These are phyloP conservation scores for Orius laevigatus DNA, from an alignment of 1,140 invertebrate genomes.

Conservation along the genomic window DNA sequence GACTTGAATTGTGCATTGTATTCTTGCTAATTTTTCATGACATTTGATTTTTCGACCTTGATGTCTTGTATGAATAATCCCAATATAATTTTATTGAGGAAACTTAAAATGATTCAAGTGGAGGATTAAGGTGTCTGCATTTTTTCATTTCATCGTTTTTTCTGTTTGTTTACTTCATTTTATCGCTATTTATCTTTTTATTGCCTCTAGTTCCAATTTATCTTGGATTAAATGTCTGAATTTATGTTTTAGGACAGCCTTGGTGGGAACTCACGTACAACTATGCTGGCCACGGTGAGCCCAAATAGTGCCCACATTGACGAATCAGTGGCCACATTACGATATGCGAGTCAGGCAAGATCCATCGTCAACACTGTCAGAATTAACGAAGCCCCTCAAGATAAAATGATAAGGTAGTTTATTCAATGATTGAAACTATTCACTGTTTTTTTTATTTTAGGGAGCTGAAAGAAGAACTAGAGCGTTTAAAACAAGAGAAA, in stretches of 20 bases:
- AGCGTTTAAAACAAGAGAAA: neutral
- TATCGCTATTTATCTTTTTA: too few species aligned
- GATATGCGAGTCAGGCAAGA: conserved; percentile 75
- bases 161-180: neutral
- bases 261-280: conserved; percentile 45
- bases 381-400: conserved; percentile 55
- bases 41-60: too few species aligned
- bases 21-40: too few species aligned
- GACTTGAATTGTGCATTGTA: too few species aligned
- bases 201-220: too few species aligned
- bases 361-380: conserved; percentile 68
- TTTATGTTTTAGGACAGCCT: conserved; percentile 36
- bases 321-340: conserved; percentile 65
- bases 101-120: too few species aligned
- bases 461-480: neutral
- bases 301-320: conserved; percentile 63
- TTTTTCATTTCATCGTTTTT: neutral
- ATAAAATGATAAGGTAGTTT: conserved; percentile 17
- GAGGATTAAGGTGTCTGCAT: neutral
- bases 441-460: neutral
- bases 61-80: too few species aligned
- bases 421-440: neutral
- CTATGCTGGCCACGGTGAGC: conserved; percentile 55
- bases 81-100: too few species aligned
- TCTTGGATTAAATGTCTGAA: neutral